A percentile compares a stretch with the other conserved stretches of the same genome.
phyloP scores from a whole-genome alignment of 2,888 invertebrate species.

The Acanthacorydalis orientalis region DNA sequence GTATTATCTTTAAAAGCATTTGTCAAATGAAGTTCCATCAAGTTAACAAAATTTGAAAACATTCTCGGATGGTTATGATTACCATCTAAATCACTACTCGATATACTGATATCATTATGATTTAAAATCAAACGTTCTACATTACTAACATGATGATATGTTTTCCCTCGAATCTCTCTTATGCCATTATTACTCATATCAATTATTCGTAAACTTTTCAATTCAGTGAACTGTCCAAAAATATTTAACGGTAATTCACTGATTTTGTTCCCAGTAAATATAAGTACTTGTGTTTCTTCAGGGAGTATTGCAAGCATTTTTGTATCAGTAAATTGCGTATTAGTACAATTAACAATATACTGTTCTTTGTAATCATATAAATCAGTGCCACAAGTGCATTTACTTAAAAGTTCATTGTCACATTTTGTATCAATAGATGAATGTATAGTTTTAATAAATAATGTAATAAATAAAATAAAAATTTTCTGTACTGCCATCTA shows the following conservation, averaged over 20 bases:
- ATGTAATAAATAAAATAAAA: too few relatives aligned
- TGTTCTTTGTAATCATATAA: conserved; percentile 30
- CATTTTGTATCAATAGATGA: neutral
- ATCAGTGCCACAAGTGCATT: conserved; percentile 37
- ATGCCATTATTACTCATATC: conserved; percentile 63
- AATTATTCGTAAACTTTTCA: conserved; percentile 40
- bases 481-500: too few relatives aligned
- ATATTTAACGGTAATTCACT: conserved; percentile 49
- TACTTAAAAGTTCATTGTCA: conserved; percentile 10
- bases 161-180: conserved; percentile 50
- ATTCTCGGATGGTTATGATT: conserved; percentile 47
- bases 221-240: conserved; percentile 43
- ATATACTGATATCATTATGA: conserved; percentile 50
- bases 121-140: conserved; percentile 52
- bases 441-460: neutral
- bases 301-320: conserved; percentile 43
- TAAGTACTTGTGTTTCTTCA: conserved; percentile 44
- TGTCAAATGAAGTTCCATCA: conserved; percentile 53
- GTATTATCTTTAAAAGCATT: conserved; percentile 54
- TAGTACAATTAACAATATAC: conserved; percentile 56
- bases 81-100: conserved; percentile 30
- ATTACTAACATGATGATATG: conserved; percentile 53
- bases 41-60: conserved; percentile 49
- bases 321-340: conserved; percentile 38
- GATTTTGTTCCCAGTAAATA: conserved; percentile 54